Base-by-base conservation (phyloP, 2,888 invertebrate species). In the Deilephila elpenor region DNA sequence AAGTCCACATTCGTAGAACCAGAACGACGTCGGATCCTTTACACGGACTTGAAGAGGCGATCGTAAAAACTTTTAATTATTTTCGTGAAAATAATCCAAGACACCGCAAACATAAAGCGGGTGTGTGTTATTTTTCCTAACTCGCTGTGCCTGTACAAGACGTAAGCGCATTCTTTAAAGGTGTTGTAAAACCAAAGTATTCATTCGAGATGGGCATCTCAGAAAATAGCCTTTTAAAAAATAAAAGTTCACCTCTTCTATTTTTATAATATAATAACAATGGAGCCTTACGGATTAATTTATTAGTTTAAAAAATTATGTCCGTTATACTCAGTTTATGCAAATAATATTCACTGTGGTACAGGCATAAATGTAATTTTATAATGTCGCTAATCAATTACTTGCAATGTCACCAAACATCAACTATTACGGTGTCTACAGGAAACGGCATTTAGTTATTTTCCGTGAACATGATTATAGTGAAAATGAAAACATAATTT, bases 51-150 rank as follows among this genome's bases (percentile, higher is more conserved):
- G 80, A 84, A 86, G 85, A 84, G 82, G 86, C 75, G 88, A 86
- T 89, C 90, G 89, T 93, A 93, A 94, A 93, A 93, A 92, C 89
- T 94, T 93, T 93, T 93, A 93, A 93, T 94, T 93, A 93, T 94
- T 93, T 91, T 83, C 83, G 84, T 75, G 86, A 84, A 89, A 90
- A 90, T 88, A 88, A 86, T 88, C 83, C 81, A 82, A 82, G 86
- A 90, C 87, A 89, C 90, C 89, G 86, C 90, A 86, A 85, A 88
- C 91, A 93, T 94, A 92, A 74, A 93, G 93, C 87, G 82, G 80
- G 86, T 81, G 83, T 88, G 89, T 87, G 87, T 92, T 92, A 89
- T 92, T 90, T 91, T 86, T 90, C 89, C 89, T 88, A 84, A 80
- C 82, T 84, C 86, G 81, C 82, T 79, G 79, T 79, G 79, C 78